A percentile compares a stretch with the other conserved stretches of the same genome.
Conservation (phyloP, 2,113 vertebrate genomes). For the Caranx ignobilis region DNA sequence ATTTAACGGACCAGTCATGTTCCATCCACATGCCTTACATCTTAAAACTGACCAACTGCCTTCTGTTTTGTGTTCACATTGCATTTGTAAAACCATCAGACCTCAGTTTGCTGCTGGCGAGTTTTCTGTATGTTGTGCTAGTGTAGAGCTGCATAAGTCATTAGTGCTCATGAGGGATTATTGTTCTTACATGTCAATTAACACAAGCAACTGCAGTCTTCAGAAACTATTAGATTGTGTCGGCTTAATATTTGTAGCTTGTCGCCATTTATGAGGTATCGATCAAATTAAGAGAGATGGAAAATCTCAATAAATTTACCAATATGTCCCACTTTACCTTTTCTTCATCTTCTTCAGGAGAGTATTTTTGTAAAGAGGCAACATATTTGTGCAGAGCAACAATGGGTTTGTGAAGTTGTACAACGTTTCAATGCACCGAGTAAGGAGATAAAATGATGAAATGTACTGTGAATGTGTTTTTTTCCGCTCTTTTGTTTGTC, state of each 20-base stretch:
- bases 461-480: constrained; percentile 80
- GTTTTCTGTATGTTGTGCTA: constrained; percentile 37
- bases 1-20: constrained; percentile 28
- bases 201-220: constrained; percentile 16
- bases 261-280: constrained; percentile 22
- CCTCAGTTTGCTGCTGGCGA: constrained; percentile 56
- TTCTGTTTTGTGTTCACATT: constrained; percentile 35
- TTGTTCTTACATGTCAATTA: constrained; percentile 4
- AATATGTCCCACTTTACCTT: not conserved
- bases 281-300: constrained; percentile 34
- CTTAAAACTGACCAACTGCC: constrained; percentile 43
- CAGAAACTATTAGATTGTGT: not conserved
- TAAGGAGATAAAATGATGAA: constrained; percentile 61
- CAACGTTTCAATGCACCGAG: constrained; percentile 63
- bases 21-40: not conserved
- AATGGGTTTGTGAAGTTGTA: constrained; percentile 59
- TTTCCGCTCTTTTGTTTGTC: constrained; percentile 67
- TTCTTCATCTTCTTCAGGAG: constrained; percentile 16
- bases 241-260: constrained; percentile 32
- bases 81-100: constrained; percentile 48
- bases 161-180: constrained; percentile 25
- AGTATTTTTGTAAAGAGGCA: constrained; percentile 71
- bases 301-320: constrained; percentile 27
- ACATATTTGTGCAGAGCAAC: constrained; percentile 49
- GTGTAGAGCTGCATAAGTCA: constrained; percentile 34